These are phyloP conservation scores for Salarias fasciatus DNA, from an alignment of 2,797 vertebrate species.

Conservation along the genomic window DNA sequence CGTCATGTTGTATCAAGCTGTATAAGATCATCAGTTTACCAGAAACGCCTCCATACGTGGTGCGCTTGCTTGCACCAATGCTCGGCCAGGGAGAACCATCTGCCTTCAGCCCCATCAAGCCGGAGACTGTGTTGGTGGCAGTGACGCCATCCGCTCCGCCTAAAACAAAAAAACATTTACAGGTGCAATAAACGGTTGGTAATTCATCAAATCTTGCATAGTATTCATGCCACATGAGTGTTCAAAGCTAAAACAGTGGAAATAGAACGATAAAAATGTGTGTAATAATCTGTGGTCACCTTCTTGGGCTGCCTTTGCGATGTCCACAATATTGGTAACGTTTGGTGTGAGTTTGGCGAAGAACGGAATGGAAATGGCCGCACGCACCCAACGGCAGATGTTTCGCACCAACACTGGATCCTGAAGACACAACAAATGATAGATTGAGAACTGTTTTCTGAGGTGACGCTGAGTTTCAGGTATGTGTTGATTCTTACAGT, in stretches of 20 bases:
- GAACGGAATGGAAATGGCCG: slow-evolving; percentile 90
- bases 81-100: slow-evolving; percentile 89
- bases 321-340: slow-evolving; percentile 88
- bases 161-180: slow-evolving; percentile 48
- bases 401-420: slow-evolving; percentile 95
- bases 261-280: not conserved
- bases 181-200: not conserved
- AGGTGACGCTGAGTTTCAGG: not conserved
- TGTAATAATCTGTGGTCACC: slow-evolving; percentile 69
- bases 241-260: not conserved
- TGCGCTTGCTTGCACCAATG: slow-evolving; percentile 84
- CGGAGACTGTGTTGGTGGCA: slow-evolving; percentile 93
- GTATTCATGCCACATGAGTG: no score
- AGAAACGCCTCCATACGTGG: slow-evolving; percentile 90
- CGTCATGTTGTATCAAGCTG: no score
- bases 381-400: slow-evolving; percentile 97
- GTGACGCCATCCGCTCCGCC: slow-evolving; percentile 93
- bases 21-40: slow-evolving; percentile 37
- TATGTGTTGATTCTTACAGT: no score
- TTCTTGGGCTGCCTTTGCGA: slow-evolving; percentile 90
- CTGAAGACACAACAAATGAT: slow-evolving; percentile 73
- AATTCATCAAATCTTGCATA: no score
- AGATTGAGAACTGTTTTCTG: not conserved
- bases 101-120: slow-evolving; percentile 89
- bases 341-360: slow-evolving; percentile 96